Evolutionary conservation across 2,888 invertebrate species (phyloP).

Genomic region (Lepidochitona cinerea): DNA sequence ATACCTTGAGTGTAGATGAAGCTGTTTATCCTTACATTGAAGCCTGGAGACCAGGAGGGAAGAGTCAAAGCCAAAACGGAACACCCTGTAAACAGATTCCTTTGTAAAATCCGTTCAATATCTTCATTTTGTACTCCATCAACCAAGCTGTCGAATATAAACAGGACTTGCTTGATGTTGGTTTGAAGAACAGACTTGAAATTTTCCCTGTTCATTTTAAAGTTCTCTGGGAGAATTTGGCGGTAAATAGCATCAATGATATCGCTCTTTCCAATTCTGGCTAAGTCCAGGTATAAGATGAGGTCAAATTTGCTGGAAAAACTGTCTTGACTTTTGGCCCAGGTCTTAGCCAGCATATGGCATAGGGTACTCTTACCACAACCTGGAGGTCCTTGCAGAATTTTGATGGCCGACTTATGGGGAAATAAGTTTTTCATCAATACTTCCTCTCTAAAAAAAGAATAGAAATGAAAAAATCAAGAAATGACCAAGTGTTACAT

Average conservation of each 20-base stretch:
- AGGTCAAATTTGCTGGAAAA: slow-evolving; percentile 42
- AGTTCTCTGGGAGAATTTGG: slow-evolving; percentile 49
- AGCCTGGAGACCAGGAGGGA: slow-evolving; percentile 26
- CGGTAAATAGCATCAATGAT: slow-evolving; percentile 1
- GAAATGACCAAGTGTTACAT: too few relatives aligned
- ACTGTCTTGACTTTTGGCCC: slow-evolving; percentile 50
- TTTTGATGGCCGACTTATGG: slow-evolving; percentile 23
- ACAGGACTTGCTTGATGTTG: slow-evolving; percentile 44
- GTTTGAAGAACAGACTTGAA: slow-evolving; percentile 50
- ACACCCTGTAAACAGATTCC: slow-evolving; percentile 36
- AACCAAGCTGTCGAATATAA: slow-evolving; percentile 60
- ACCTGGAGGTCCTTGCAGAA: slow-evolving; percentile 59
- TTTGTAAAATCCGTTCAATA: slow-evolving; percentile 40
- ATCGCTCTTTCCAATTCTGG: slow-evolving; percentile 26
- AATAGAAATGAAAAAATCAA: not conserved
- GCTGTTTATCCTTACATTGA: slow-evolving; percentile 32
- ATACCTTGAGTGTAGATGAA: slow-evolving; percentile 46
- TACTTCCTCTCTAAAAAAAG: slow-evolving; percentile 40
- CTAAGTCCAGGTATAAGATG: slow-evolving; percentile 43
- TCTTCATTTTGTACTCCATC: slow-evolving; percentile 25
- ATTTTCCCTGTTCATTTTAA: slow-evolving; percentile 45
- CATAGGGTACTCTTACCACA: slow-evolving; percentile 61
- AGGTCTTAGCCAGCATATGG: slow-evolving; percentile 51
- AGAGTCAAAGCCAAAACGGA: slow-evolving; percentile 48
- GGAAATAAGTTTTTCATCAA: slow-evolving; percentile 44